phyloP scores from a whole-genome alignment of 1,140 invertebrate species.

The Camponotus pennsylvanicus region DNA sequence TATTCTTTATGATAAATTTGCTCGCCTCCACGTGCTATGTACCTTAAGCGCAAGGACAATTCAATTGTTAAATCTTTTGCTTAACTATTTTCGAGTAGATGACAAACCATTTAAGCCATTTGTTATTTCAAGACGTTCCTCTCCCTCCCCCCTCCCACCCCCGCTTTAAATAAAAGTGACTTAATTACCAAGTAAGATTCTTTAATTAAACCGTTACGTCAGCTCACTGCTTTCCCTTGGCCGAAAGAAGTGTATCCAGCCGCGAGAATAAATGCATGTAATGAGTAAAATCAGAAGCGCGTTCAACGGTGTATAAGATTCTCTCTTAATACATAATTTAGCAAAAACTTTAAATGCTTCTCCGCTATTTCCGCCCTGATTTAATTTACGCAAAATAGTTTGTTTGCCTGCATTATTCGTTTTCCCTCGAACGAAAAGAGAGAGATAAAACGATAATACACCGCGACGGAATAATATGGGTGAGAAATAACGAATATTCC shows the following conservation, averaged over 20 bases:
- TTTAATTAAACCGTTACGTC: conserved; percentile 58
- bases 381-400: conserved; percentile 3
- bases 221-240: conserved; percentile 7
- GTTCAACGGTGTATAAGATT: neutral
- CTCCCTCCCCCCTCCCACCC: no score
- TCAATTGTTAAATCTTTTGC: neutral
- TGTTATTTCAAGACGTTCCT: conserved; percentile 28
- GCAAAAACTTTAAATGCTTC: conserved; percentile 21
- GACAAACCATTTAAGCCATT: conserved; percentile 37
- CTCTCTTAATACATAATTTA: conserved; percentile 25
- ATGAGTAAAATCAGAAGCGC: conserved; percentile 6
- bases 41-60: neutral
- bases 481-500: conserved; percentile 17
- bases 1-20: neutral
- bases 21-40: neutral
- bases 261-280: conserved; percentile 46
- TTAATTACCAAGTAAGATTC: conserved; percentile 60
- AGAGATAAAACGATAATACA: neutral
- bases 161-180: conserved; percentile 41
- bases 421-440: neutral
- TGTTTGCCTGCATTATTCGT: neutral
- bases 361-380: neutral
- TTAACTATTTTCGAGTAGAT: neutral
- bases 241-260: conserved; percentile 19
- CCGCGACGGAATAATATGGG: neutral